Evolutionary conservation across 2,797 vertebrate genomes (phyloP).

Genomic region (Atherinosoma microstoma): DNA sequence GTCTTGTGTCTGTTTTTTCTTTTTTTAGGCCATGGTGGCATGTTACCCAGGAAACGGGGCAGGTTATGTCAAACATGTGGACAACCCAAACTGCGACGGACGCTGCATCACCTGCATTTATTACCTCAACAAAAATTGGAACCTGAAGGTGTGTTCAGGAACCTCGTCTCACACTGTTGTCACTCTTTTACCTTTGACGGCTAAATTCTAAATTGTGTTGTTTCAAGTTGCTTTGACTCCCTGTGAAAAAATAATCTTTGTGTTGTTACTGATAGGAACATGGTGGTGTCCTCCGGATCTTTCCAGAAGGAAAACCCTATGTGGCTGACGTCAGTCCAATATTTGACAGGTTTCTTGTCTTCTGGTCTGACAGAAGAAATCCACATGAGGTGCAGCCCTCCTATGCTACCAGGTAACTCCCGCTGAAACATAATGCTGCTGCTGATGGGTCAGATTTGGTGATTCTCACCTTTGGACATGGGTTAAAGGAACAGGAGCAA

Average conservation of each 20-base stretch:
- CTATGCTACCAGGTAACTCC: slow-evolving; percentile 87
- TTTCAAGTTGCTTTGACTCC: too few relatives aligned
- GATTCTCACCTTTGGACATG: too few relatives aligned
- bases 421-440: too few relatives aligned
- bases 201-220: not conserved
- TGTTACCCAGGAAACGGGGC: slow-evolving; percentile 97
- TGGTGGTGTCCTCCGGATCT: slow-evolving; percentile 92
- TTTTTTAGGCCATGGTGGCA: slow-evolving; percentile 92
- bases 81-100: slow-evolving; percentile 93
- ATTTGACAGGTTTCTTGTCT: slow-evolving; percentile 93
- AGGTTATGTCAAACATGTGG: slow-evolving; percentile 95
- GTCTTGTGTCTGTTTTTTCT: slow-evolving; percentile 7
- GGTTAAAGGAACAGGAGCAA: too few relatives aligned
- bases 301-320: slow-evolving; percentile 90
- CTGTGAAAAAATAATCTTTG: not conserved
- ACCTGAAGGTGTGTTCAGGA: slow-evolving; percentile 83
- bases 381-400: slow-evolving; percentile 96
- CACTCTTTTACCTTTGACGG: not conserved
- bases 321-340: slow-evolving; percentile 91
- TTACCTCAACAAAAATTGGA: slow-evolving; percentile 97
- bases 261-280: slow-evolving; percentile 81
- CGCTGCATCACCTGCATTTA: slow-evolving; percentile 97
- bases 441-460: too few relatives aligned
- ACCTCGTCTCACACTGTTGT: not conserved
- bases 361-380: slow-evolving; percentile 97